A percentile compares a stretch with the other conserved stretches of the same genome.
Conservation (phyloP, 2,888 invertebrate species). For the Monochamus alternatus region DNA sequence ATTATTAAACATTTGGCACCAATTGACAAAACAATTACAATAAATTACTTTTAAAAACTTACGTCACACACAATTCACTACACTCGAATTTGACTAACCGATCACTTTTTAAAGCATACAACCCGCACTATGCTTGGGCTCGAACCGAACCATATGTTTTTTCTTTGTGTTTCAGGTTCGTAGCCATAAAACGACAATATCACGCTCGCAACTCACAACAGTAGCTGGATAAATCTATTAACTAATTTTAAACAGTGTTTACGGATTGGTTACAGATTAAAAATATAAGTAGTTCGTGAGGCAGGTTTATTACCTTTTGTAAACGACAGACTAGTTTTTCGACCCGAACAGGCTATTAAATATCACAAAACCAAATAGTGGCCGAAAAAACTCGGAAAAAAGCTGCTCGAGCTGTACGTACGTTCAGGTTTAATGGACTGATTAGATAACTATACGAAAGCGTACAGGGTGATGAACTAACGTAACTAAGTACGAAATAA, state of each 20-base stretch:
- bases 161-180: conserved; percentile 23
- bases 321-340: conserved; percentile 33
- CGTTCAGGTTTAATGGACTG: neutral
- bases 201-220: conserved; percentile 21
- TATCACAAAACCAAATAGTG: conserved; percentile 26
- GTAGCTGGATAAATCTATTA: conserved; percentile 31
- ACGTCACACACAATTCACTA: too few relatives aligned
- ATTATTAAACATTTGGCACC: too few relatives aligned
- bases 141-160: conserved; percentile 27
- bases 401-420: conserved; percentile 15
- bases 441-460: conserved; percentile 2
- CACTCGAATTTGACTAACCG: neutral
- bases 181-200: conserved; percentile 26
- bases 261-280: conserved; percentile 29
- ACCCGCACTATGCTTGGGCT: conserved; percentile 1
- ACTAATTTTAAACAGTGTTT: conserved; percentile 34
- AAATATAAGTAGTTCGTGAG: conserved; percentile 24
- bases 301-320: conserved; percentile 29
- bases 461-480: neutral
- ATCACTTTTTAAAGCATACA: conserved; percentile 6
- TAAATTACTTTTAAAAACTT: too few relatives aligned
- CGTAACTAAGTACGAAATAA: too few relatives aligned
- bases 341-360: conserved; percentile 9
- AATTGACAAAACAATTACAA: too few relatives aligned
- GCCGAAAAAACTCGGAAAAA: neutral